Evolutionary conservation across 2,888 invertebrate species (phyloP), one percentile per base, ranked within the genome.

Genomic region (Drosophila kuntzei): DNA sequence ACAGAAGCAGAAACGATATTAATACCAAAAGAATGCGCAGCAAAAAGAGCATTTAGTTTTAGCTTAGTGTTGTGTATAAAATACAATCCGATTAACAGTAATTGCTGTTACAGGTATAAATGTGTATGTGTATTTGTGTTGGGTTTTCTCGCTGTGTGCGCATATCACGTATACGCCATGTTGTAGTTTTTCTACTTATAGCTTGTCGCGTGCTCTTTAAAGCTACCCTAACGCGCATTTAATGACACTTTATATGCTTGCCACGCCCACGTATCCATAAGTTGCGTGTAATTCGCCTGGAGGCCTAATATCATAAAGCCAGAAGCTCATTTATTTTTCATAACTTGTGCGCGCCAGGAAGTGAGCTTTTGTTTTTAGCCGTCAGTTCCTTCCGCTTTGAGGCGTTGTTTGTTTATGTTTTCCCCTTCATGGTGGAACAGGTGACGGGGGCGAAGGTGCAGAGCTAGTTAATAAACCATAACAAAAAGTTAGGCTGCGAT

Each of bases 71-170:
- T 55, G 61, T 64, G 55, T 55, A 47, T 53, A 39, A 80, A 79
- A 82, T 76, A 80, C 84, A 89, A 90, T 84, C 90, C 86, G 90
- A 87, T 89, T 89, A 90, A 72, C 70, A 71, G 62, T 89, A 90
- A 89, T 89, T 89, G 90, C 85, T 75, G 73, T 71, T 5, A 3
- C 20, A 76, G 76, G 67, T n/a, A n/a, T n/a, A n/a, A 3, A 12
- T 37, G 16, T 14, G 64, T 74, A 69, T 59, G 32, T 50, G 66
- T 74, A 69, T 61, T 22, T 54, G 63, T 18, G 57, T 53, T 20
- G 6, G 41, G 20, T 50, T 36, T 14, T 6, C 50, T 14, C 5
- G n/a, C 3, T 46, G 9, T 39, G 32, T 61, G 32, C 32, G 27
- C 58, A 58, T 37, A 46, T 53, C 20, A 44, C 57, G 60, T 61